phyloP scores from a whole-genome alignment of 1,140 invertebrate genomes.

The Atta colombica region DNA sequence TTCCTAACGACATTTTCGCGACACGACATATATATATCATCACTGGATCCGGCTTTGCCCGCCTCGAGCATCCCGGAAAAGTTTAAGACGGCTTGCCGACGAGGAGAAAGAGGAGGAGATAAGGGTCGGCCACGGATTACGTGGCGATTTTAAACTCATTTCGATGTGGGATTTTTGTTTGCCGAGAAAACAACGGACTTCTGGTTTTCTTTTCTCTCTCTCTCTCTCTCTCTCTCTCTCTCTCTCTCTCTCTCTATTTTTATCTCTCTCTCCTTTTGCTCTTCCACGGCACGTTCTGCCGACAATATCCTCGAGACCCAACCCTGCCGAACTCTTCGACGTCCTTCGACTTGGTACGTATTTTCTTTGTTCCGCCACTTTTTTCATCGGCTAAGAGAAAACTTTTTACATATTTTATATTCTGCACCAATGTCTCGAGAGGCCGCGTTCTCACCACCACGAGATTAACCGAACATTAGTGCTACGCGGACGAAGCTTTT shows the following conservation, averaged over 20 bases:
- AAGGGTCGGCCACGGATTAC: constrained; percentile 64
- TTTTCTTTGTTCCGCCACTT: constrained; percentile 42
- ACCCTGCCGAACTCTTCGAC: constrained; percentile 52
- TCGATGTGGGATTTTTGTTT: constrained; percentile 71
- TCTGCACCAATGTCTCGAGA: constrained; percentile 35
- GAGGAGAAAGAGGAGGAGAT: constrained; percentile 12
- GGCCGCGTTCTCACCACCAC: constrained; percentile 16
- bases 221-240: background rate
- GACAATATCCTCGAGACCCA: constrained; percentile 27
- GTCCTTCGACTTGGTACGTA: constrained; percentile 40
- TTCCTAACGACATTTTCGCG: constrained; percentile 51
- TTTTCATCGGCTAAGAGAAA: constrained; percentile 49
- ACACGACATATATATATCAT: constrained; percentile 27
- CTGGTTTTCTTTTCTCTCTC: background rate
- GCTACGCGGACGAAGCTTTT: constrained; percentile 57
- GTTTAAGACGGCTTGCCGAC: constrained; percentile 37
- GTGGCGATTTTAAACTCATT: constrained; percentile 78
- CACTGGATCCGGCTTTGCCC: constrained; percentile 23
- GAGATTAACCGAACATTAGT: constrained; percentile 70
- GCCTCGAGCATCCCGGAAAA: constrained; percentile 31
- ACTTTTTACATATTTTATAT: constrained; percentile 74
- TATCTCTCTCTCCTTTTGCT: constrained; percentile 11
- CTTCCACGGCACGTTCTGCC: constrained; percentile 43
- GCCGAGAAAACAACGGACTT: constrained; percentile 66
- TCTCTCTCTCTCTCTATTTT: background rate